Evolutionary conservation across 2,113 vertebrate species (phyloP), one percentile per base, ranked within the genome.

Genomic region (Pardalotus punctatus): DNA sequence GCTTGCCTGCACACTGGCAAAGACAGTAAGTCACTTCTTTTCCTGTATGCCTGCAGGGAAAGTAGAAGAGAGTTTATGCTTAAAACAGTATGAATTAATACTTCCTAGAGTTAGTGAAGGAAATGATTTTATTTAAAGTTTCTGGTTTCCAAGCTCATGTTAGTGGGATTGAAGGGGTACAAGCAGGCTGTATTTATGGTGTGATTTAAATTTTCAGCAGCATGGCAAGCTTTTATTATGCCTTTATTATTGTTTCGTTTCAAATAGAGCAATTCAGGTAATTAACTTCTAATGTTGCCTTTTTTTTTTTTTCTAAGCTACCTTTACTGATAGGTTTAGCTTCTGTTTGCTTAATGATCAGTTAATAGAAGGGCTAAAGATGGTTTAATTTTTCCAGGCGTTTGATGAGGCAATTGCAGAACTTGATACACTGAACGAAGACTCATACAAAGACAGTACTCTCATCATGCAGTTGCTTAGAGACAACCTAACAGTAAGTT

Each of bases 381-480:
- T 89, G 64, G 5, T 22, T 89, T 94, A 15, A 96, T 86, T 96
- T 35, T 93, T 96, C 8, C 87, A 99, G 99, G 99, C 99, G 11
- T 99, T 99, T 70, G 99, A 99, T 83, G 99, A 99, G 56, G 99
- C 99, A 94, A 99, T 99, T 65, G 98, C 99, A 91, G 99, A 99
- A 95, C 98, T 99, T 9, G 99, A 99, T 96, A 98, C 98, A 94
- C 98, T 99, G 97, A 99, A 98, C 1, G 99, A 99, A 98, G 99
- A 99, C 80, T 99, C 99, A 31, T 99, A 99, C 98, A 99, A 99
- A 99, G 99, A 99, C 98, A 99, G 99, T 97, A 99, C 99, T 95
- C 99, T 99, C 91, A 99, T 99, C 98, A 99, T 99, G 99, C 99
- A 99, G 98, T 98, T 99, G 98, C 99, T 99, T 97, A 99, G 99